Evolutionary conservation across 1,140 invertebrate genomes (phyloP).

Genomic region (Drosophila albomicans): DNA sequence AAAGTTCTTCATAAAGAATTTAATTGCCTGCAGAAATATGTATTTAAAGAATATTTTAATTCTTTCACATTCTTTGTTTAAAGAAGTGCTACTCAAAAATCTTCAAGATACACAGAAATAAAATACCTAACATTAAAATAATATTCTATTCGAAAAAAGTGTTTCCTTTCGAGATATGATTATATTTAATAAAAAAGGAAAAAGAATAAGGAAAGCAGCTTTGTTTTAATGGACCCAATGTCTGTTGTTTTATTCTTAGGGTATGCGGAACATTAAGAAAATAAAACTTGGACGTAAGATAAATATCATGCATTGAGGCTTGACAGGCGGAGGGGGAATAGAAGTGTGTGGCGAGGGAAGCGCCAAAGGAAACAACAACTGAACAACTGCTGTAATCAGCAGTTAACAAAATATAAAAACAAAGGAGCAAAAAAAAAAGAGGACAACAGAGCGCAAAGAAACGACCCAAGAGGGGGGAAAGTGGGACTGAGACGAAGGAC

Average conservation of each 20-base stretch:
- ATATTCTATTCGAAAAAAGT: too few relatives aligned
- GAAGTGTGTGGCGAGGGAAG: background rate
- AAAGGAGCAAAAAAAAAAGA: constrained; percentile 55
- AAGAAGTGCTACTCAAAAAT: too few relatives aligned
- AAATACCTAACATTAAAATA: too few relatives aligned
- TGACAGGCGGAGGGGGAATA: background rate
- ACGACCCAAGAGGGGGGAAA: background rate
- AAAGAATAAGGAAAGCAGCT: background rate
- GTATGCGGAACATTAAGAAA: constrained; percentile 68
- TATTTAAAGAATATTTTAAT: too few relatives aligned
- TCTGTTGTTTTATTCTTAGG: constrained; percentile 2
- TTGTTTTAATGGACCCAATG: constrained; percentile 10
- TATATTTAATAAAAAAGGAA: background rate
- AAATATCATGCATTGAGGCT: constrained; percentile 50
- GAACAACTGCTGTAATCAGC: constrained; percentile 84
- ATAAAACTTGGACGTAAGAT: constrained; percentile 71
- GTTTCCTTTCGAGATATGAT: background rate
- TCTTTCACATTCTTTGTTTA: too few relatives aligned
- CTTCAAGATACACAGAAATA: too few relatives aligned
- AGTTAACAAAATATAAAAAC: constrained; percentile 85
- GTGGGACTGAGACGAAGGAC: constrained; percentile 44
- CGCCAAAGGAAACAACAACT: constrained; percentile 32
- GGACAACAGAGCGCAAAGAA: constrained; percentile 17
- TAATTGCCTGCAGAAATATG: too few relatives aligned
- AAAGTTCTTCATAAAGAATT: too few relatives aligned